phyloP scores from a whole-genome alignment of 2,888 invertebrate species.

The Busseola fusca region DNA sequence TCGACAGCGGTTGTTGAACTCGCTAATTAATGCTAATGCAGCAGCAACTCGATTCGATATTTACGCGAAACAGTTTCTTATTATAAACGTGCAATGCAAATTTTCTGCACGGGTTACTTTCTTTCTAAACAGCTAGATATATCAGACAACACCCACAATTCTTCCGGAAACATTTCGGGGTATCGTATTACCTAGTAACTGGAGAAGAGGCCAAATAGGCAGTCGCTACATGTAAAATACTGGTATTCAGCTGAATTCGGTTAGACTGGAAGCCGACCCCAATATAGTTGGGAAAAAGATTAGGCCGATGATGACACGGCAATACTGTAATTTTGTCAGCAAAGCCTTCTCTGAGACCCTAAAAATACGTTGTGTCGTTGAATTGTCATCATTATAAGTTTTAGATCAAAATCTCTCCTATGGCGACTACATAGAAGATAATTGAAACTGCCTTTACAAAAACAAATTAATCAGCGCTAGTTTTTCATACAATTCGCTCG shows the following conservation, averaged over 20 bases:
- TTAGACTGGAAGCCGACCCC: too few relatives aligned
- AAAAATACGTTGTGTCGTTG: neutral
- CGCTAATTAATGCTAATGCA: slow-evolving; percentile 76
- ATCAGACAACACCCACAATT: slow-evolving; percentile 1
- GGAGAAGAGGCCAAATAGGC: too few relatives aligned
- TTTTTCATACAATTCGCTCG: slow-evolving; percentile 54
- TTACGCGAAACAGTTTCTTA: slow-evolving; percentile 66
- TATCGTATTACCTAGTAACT: too few relatives aligned
- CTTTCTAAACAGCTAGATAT: slow-evolving; percentile 28
- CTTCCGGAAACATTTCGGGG: neutral
- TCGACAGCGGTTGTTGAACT: slow-evolving; percentile 73
- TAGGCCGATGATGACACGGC: too few relatives aligned
- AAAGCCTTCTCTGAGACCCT: neutral
- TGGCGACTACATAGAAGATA: slow-evolving; percentile 29
- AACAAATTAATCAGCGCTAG: slow-evolving; percentile 50
- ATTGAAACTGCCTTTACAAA: slow-evolving; percentile 45
- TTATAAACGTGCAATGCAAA: slow-evolving; percentile 69
- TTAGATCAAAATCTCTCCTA: slow-evolving; percentile 6
- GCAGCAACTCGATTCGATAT: slow-evolving; percentile 67
- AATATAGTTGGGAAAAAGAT: too few relatives aligned
- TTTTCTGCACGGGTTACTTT: slow-evolving; percentile 58
- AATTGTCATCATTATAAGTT: slow-evolving; percentile 1
- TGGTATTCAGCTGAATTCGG: too few relatives aligned
- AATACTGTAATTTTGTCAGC: too few relatives aligned
- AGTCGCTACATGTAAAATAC: too few relatives aligned